Conservation (phyloP, 2,888 invertebrate species). For the Eupeodes luniger region DNA sequence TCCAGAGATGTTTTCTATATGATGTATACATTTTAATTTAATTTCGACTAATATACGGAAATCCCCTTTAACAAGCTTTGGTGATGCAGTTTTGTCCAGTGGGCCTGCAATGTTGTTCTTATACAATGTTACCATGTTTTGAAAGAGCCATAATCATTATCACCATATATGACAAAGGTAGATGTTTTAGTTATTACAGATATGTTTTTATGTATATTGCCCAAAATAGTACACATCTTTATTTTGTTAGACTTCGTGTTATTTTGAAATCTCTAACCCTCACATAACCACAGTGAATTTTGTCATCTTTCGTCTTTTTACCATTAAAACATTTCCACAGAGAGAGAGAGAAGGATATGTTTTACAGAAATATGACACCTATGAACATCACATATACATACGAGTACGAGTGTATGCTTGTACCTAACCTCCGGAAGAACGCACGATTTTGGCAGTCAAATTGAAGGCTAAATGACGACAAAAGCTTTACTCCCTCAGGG, state of each 20-base stretch:
- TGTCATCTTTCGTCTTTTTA: not conserved
- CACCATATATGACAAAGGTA: too few relatives aligned
- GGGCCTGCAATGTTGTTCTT: not conserved
- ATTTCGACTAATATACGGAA: slow-evolving; percentile 3
- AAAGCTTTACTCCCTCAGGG: slow-evolving; percentile 20
- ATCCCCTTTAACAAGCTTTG: slow-evolving; percentile 28
- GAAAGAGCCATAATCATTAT: not conserved
- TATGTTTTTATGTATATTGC: slow-evolving; percentile 3
- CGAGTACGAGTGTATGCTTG: too few relatives aligned
- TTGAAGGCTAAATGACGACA: slow-evolving; percentile 43
- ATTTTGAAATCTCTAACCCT: slow-evolving; percentile 47
- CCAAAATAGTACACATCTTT: slow-evolving; percentile 22
- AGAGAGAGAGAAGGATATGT: slow-evolving; percentile 1
- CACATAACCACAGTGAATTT: not conserved
- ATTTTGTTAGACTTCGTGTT: slow-evolving; percentile 31
- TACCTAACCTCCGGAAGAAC: not conserved
- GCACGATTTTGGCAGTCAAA: slow-evolving; percentile 39
- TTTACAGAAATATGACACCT: not conserved
- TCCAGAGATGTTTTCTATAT: not conserved
- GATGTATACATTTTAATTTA: slow-evolving; percentile 7
- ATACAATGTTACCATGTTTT: slow-evolving; percentile 26
- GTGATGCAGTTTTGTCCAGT: not conserved
- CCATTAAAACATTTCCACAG: not conserved
- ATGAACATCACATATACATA: too few relatives aligned
- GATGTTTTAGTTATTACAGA: too few relatives aligned